These are phyloP conservation scores for Mythimna albipuncta DNA, from an alignment of 2,888 invertebrate species.

Conservation along the genomic window DNA sequence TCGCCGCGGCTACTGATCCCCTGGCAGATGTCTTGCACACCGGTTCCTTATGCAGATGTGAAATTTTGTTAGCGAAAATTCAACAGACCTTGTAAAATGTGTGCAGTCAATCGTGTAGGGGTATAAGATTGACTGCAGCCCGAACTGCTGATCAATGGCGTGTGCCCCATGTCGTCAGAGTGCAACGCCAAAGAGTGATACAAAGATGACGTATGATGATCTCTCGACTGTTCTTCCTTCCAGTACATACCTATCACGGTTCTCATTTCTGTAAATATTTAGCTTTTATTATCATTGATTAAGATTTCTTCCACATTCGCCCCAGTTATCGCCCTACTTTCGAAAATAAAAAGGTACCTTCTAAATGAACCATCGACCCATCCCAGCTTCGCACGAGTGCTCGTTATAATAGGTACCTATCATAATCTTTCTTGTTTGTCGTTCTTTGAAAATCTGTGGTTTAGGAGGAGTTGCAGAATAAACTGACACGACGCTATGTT, in stretches of 20 bases:
- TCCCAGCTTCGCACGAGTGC: no score
- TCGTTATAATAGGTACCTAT: no score
- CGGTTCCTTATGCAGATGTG: slow-evolving; percentile 45
- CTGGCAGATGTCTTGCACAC: slow-evolving; percentile 44
- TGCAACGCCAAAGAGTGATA: not conserved
- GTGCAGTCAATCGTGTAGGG: not conserved
- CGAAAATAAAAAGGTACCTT: no score
- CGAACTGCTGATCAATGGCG: not conserved
- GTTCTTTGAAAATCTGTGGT: no score
- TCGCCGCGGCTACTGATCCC: slow-evolving; percentile 28
- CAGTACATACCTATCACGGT: not conserved
- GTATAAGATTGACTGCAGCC: no score
- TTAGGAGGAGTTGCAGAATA: no score
- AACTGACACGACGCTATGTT: no score
- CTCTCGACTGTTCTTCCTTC: not conserved
- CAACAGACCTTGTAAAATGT: not conserved
- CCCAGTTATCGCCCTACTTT: no score
- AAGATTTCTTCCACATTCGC: not conserved
- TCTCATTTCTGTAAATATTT: not conserved
- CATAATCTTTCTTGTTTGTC: no score
- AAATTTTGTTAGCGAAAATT: slow-evolving; percentile 2
- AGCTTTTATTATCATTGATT: not conserved
- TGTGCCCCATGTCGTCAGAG: not conserved
- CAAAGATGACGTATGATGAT: not conserved
- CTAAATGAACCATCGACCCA: no score